phyloP scores from a whole-genome alignment of 2,797 vertebrate genomes.

The Megalops cyprinoides region DNA sequence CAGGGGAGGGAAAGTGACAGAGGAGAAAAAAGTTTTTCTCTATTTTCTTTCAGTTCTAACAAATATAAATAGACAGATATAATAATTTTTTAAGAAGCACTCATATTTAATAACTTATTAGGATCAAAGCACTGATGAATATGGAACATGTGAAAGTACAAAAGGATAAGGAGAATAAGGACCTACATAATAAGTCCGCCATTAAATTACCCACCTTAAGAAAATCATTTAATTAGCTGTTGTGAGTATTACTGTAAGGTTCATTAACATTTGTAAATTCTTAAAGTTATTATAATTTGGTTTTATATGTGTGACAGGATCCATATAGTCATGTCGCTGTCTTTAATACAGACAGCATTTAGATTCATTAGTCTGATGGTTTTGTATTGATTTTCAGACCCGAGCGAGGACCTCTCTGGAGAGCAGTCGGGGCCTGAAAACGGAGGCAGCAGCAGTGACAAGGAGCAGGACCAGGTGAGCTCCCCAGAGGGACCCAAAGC shows the following conservation, averaged over 20 bases:
- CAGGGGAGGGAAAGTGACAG: background rate
- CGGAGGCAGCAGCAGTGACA: slow-evolving; percentile 84
- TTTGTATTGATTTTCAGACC: slow-evolving; percentile 64
- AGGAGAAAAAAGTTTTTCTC: background rate
- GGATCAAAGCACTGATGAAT: background rate
- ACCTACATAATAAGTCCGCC: background rate
- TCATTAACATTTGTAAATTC: background rate
- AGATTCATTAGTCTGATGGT: background rate
- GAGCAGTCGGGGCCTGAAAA: slow-evolving; percentile 80
- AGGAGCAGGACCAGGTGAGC: slow-evolving; percentile 85
- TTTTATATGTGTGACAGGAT: background rate
- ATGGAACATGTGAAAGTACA: background rate
- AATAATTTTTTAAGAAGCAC: too few species aligned
- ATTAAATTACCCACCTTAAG: background rate
- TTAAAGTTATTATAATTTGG: background rate
- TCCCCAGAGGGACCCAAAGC: slow-evolving; percentile 86
- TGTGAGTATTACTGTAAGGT: too few species aligned
- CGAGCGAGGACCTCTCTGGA: slow-evolving; percentile 80
- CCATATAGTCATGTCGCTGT: background rate
- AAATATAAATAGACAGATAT: too few species aligned
- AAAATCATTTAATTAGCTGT: background rate
- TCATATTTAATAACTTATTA: background rate
- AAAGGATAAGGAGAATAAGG: background rate
- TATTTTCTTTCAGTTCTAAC: background rate
- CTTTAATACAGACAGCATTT: background rate